Conservation (phyloP, 2,797 vertebrate species). For the Gallinago solitaria region DNA sequence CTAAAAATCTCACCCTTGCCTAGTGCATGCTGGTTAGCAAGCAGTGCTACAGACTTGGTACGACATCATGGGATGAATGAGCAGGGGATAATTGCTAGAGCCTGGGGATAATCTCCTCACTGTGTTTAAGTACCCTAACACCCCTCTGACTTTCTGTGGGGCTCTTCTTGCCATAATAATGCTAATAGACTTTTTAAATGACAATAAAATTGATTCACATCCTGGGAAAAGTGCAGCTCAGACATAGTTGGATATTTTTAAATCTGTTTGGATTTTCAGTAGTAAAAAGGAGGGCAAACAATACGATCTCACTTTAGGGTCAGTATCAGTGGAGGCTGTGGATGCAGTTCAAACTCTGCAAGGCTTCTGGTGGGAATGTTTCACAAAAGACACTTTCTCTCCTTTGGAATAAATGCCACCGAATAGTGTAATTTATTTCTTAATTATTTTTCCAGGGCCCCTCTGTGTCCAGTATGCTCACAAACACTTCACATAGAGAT, state of each 20-base stretch:
- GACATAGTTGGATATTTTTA: neutral
- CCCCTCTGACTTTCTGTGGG: neutral
- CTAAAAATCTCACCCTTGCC: neutral
- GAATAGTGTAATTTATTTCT: slow-evolving; percentile 59
- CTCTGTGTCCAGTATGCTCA: slow-evolving; percentile 26
- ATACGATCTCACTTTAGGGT: slow-evolving; percentile 31
- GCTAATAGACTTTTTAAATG: neutral
- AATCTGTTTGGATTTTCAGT: slow-evolving; percentile 1
- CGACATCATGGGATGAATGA: neutral
- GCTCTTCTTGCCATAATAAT: neutral
- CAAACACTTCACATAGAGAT: slow-evolving; percentile 40
- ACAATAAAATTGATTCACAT: neutral
- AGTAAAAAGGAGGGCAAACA: slow-evolving; percentile 36
- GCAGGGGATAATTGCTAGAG: neutral
- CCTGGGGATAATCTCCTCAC: neutral
- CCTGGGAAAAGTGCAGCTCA: neutral
- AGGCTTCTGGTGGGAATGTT: slow-evolving; percentile 45
- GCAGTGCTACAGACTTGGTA: neutral
- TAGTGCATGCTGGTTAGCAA: neutral
- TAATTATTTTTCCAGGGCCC: slow-evolving; percentile 46
- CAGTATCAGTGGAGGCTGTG: slow-evolving; percentile 5
- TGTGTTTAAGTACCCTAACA: neutral
- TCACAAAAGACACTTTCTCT: slow-evolving; percentile 74
- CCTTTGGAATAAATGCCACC: slow-evolving; percentile 64
- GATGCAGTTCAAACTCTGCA: slow-evolving; percentile 38